Evolutionary conservation across 2,888 invertebrate species (phyloP), one percentile per base, ranked within the genome.

Genomic region (Eulithis testata): DNA sequence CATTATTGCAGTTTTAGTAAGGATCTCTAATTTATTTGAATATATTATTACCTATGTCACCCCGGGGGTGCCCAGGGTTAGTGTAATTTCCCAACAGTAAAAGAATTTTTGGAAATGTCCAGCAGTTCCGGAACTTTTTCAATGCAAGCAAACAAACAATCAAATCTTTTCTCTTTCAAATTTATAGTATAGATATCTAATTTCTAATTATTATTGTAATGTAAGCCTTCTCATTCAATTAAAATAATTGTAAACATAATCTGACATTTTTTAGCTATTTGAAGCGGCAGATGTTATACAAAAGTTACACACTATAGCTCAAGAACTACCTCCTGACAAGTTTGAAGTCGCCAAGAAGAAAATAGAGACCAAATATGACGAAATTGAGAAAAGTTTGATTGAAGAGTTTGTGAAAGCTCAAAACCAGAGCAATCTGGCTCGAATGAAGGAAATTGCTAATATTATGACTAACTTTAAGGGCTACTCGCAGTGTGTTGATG

Each of bases 201-300:
- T 31, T 31, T 31, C 31, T 31, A 31, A 31, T 31, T n/a, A n/a
- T n/a, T n/a, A n/a, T n/a, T 31, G 0, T 31, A 31, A 31, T 31
- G 31, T 31, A 31, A 2, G 31, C 31, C 31, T 0, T 31, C 5
- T 31, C 31, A 4, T 31, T 31, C 2, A 2, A 40, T 40, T 40
- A 3, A 40, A 40, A 40, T 6, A 49, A 14, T 8, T 12, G n/a
- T 12, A 45, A 21, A 21, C 47, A 21, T 8, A 49, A 11, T 40
- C 49, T 11, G 40, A 8, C 9, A 6, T 31, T 47, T 90, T 91
- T 58, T 81, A 97, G 97, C 91, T 99, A 45, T 96, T 97, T 83
- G 97, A 99, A 91, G 98, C 99, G 21, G 99, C 99, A 9, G 99
- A 99, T 91, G 96, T 99, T 4, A 99, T 99, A 76, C 98, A 99